Percentiles rank a stretch among this genome's conserved stretches.
phyloP scores from a whole-genome alignment of 2,888 invertebrate species.

The Platypus cylindrus region DNA sequence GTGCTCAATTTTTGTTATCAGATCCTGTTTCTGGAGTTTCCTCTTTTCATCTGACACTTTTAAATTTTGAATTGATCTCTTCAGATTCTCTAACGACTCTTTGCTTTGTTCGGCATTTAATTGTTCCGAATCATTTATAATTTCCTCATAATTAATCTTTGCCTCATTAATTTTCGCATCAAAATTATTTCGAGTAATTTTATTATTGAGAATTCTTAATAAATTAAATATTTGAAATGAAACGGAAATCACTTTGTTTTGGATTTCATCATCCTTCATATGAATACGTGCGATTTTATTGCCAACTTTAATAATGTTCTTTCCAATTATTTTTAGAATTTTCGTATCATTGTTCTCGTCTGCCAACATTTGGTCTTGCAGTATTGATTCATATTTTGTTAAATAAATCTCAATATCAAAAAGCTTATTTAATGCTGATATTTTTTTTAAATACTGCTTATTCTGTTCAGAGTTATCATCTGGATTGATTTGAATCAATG shows the following conservation, averaged over 20 bases:
- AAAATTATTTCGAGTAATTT: slow-evolving; percentile 12
- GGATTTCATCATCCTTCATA: slow-evolving; percentile 14
- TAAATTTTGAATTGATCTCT: slow-evolving; percentile 14
- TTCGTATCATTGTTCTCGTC: slow-evolving; percentile 8
- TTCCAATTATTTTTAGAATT: slow-evolving; percentile 9
- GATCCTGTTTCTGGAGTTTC: slow-evolving; percentile 9
- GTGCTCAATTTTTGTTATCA: slow-evolving; percentile 8
- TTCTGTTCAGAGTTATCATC: too few relatives aligned
- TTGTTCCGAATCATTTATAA: slow-evolving; percentile 14
- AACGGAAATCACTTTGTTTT: slow-evolving; percentile 12
- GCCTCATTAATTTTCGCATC: too few relatives aligned
- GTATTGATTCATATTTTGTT: slow-evolving; percentile 13
- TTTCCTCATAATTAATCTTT: too few relatives aligned
- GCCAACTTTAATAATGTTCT: slow-evolving; percentile 13
- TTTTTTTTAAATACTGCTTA: too few relatives aligned
- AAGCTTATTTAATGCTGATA: slow-evolving; percentile 15
- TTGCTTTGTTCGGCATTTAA: slow-evolving; percentile 13
- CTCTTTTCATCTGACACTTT: slow-evolving; percentile 11
- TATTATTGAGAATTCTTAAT: slow-evolving; percentile 11
- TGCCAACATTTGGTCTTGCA: slow-evolving; percentile 8
- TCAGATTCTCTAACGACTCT: slow-evolving; percentile 13
- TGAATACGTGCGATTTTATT: slow-evolving; percentile 14
- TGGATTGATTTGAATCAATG: too few relatives aligned
- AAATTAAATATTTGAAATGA: slow-evolving; percentile 14
- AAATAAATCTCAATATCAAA: slow-evolving; percentile 17